These are phyloP conservation scores for Syngnathoides biaculeatus DNA, from an alignment of 2,113 vertebrate genomes.

Conservation along the genomic window DNA sequence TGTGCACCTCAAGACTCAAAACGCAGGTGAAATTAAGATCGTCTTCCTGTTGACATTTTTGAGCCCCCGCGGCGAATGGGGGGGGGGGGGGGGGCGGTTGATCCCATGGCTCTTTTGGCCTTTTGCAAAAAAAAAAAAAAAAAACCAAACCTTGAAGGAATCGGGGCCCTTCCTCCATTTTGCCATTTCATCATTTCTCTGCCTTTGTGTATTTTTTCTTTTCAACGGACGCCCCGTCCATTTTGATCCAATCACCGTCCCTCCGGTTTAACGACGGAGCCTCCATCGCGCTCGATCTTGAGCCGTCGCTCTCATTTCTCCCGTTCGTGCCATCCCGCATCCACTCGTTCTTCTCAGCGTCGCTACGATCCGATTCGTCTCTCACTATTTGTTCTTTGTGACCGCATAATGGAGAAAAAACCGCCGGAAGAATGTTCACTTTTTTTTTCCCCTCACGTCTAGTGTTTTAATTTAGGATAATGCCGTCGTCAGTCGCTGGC, in stretches of 20 bases:
- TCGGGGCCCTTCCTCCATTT: background rate
- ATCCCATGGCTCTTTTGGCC: conserved; percentile 19
- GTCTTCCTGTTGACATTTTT: conserved; percentile 28
- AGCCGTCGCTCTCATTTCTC: conserved; percentile 13
- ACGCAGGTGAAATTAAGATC: conserved; percentile 12
- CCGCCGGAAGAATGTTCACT: background rate
- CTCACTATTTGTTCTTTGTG: conserved; percentile 17
- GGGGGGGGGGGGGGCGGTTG: no score
- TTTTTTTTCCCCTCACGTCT: background rate
- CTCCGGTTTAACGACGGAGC: conserved; percentile 18
- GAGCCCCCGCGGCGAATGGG: conserved; percentile 21
- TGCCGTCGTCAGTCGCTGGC: no score
- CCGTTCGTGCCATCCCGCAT: conserved; percentile 4
- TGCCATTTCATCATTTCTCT: conserved; percentile 15
- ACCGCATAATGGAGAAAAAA: conserved; percentile 5
- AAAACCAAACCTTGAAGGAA: conserved; percentile 16
- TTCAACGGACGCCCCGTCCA: no score
- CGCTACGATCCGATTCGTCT: conserved; percentile 41
- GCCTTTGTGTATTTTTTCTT: conserved; percentile 9
- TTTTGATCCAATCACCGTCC: conserved; percentile 14
- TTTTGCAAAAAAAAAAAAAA: conserved; percentile 33
- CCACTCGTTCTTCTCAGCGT: conserved; percentile 26
- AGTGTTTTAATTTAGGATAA: background rate
- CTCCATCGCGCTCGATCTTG: conserved; percentile 28
- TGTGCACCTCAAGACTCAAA: background rate